Percentiles rank a stretch among this genome's conserved stretches.
These are phyloP conservation scores for Oryzias dopingdopingensis DNA, from an alignment of 2,797 vertebrate genomes.

Conservation along the genomic window DNA sequence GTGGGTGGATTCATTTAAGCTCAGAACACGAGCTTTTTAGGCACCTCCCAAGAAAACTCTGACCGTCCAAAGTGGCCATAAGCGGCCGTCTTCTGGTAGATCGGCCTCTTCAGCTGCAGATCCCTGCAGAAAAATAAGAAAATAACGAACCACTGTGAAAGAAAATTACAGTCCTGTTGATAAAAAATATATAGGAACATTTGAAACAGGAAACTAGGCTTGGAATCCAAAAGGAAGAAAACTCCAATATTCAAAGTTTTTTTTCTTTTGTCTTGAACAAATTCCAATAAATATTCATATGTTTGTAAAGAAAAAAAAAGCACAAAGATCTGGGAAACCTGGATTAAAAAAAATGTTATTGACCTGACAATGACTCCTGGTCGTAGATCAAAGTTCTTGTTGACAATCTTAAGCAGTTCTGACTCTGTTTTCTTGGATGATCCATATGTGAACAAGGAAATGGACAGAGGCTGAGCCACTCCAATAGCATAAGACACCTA, in stretches of 20 bases:
- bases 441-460: slow-evolving; percentile 94
- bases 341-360: slow-evolving; percentile 17
- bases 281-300: too few species aligned
- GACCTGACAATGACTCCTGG: slow-evolving; percentile 97
- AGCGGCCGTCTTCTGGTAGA: slow-evolving; percentile 95
- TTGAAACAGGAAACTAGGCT: background rate
- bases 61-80: slow-evolving; percentile 94
- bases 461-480: slow-evolving; percentile 88
- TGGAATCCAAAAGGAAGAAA: too few species aligned
- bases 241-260: too few species aligned
- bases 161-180: background rate
- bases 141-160: too few species aligned
- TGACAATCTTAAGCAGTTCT: slow-evolving; percentile 89
- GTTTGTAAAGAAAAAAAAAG: too few species aligned
- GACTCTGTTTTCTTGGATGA: slow-evolving; percentile 88
- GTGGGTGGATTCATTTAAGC: slow-evolving; percentile 9
- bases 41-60: slow-evolving; percentile 91
- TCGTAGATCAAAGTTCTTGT: slow-evolving; percentile 95
- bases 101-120: slow-evolving; percentile 90
- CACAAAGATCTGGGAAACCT: too few species aligned
- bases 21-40: slow-evolving; percentile 85
- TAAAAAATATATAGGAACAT: background rate
- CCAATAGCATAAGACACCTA: slow-evolving; percentile 97
- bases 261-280: too few species aligned
- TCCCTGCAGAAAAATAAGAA: slow-evolving; percentile 75